Base-by-base conservation (phyloP, 2,113 vertebrate genomes). In the Lepus europaeus region DNA sequence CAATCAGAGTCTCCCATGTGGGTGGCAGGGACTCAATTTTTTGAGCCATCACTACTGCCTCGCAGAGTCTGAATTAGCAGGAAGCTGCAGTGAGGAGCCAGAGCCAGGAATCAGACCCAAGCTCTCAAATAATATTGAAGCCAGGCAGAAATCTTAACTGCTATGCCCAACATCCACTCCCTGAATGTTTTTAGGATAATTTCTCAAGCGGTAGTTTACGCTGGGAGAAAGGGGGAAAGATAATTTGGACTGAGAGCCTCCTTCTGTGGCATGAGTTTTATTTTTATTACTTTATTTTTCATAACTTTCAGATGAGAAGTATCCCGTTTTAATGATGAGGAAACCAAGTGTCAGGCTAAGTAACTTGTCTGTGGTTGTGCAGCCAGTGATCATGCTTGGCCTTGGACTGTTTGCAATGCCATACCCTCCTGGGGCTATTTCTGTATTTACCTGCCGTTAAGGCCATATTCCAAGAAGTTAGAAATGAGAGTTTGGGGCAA, bases 231-330 rank as follows among this genome's bases (percentile, higher is more conserved):
- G 45, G 59, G 20, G 78, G 56, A 86, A 81, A 56, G 66, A 68
- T 80, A 80, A 74, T 79, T 89, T 93, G 49, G 13, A 69, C 45
- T 27, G 23, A 86, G 78, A 10, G 25, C 27, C 39, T 79, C 13
- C 33, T 49, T 53, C 22, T 59, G 66, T 63, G 53, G 31, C 4
- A 6, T 2, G 89, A n/a, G 22, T 87, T 92, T 89, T 89, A 78
- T 91, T 93, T 97, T 89, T 86, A 83, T 16, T 78, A 78, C 12
- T 82, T 87, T 66, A 12, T 63, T 95, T 95, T 92, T 76, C 22
- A 69, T 33, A 83, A 69, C 56, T 92, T 95, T 95, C 49, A 93
- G 49, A 74, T 90, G 68, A 95, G 85, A 84, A 63, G 56, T 51
- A 80, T 33, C 33, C 59, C n/a, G 70, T 95, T 92, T 86, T 78